Percentiles rank a stretch among this genome's conserved stretches.
These are phyloP conservation scores for Drosophila pruinosa DNA, from an alignment of 1,140 invertebrate genomes.

Conservation along the genomic window DNA sequence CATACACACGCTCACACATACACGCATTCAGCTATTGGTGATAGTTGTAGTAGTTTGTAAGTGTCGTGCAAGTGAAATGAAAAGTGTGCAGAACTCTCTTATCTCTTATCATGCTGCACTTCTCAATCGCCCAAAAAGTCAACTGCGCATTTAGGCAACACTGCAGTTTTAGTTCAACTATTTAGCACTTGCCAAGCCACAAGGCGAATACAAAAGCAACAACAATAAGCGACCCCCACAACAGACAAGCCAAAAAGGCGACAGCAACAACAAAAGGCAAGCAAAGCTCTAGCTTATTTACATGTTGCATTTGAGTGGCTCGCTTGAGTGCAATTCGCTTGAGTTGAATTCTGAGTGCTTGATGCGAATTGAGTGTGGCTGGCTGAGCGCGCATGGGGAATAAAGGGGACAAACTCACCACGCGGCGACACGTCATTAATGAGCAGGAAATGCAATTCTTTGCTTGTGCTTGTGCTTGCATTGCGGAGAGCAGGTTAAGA, in stretches of 20 bases:
- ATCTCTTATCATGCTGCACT: conserved; percentile 17
- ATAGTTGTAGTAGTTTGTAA: neutral
- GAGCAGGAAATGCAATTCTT: conserved; percentile 74
- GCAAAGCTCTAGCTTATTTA: conserved; percentile 57
- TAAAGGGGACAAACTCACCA: conserved; percentile 49
- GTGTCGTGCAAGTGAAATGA: conserved; percentile 58
- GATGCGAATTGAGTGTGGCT: conserved; percentile 17
- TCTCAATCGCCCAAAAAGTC: conserved; percentile 45
- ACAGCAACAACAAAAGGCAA: conserved; percentile 19
- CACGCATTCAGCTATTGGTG: conserved; percentile 12
- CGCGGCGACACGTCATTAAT: conserved; percentile 46
- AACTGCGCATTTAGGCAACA: conserved; percentile 69
- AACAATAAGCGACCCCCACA: conserved; percentile 32
- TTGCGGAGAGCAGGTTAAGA: conserved; percentile 35
- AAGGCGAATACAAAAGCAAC: conserved; percentile 16
- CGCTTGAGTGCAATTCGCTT: conserved; percentile 4
- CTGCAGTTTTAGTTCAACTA: conserved; percentile 11
- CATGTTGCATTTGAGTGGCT: conserved; percentile 39
- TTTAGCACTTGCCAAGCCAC: conserved; percentile 19
- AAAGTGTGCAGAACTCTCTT: conserved; percentile 49
- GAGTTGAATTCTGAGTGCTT: conserved; percentile 56
- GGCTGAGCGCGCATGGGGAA: conserved; percentile 35
- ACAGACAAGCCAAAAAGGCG: conserved; percentile 29
- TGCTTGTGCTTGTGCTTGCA: conserved; percentile 6
- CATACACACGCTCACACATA: conserved; percentile 11